Percentiles rank a stretch among this genome's conserved stretches.
Evolutionary conservation across 1,140 invertebrate species (phyloP).

Genomic region (Chrysomallon squamiferum): DNA sequence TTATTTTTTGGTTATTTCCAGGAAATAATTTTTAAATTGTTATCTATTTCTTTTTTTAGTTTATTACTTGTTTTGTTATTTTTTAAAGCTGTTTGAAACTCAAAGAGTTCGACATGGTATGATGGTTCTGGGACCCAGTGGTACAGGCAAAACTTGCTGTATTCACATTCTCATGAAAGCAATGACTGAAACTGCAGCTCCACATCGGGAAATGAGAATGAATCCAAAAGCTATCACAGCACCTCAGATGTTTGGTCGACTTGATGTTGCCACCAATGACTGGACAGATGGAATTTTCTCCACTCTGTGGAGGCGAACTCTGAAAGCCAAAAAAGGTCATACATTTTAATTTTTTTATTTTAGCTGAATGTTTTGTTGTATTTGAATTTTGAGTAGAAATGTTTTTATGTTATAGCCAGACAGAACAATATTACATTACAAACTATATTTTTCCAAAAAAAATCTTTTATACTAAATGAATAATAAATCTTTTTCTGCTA

Average conservation of each 20-base stretch:
- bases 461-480: too few relatives aligned
- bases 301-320: constrained; percentile 91
- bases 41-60: too few relatives aligned
- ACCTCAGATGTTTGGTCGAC: constrained; percentile 94
- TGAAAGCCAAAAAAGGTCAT: constrained; percentile 83
- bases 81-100: constrained; percentile 90
- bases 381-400: too few relatives aligned
- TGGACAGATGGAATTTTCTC: constrained; percentile 99
- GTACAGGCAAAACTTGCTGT: constrained; percentile 85
- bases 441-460: too few relatives aligned
- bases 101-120: constrained; percentile 94
- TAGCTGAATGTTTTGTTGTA: too few relatives aligned
- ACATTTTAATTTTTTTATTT: too few relatives aligned
- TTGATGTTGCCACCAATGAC: constrained; percentile 96
- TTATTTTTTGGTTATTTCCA: too few relatives aligned
- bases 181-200: constrained; percentile 58
- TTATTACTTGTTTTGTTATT: too few relatives aligned
- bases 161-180: constrained; percentile 89
- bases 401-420: too few relatives aligned
- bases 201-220: constrained; percentile 88
- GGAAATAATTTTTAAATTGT: too few relatives aligned
- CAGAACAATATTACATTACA: too few relatives aligned
- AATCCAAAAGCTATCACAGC: constrained; percentile 98
- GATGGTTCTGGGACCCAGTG: constrained; percentile 91
- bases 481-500: too few relatives aligned